phyloP scores from a whole-genome alignment of 2,113 vertebrate species.

The Apistogramma diplotaenia region DNA sequence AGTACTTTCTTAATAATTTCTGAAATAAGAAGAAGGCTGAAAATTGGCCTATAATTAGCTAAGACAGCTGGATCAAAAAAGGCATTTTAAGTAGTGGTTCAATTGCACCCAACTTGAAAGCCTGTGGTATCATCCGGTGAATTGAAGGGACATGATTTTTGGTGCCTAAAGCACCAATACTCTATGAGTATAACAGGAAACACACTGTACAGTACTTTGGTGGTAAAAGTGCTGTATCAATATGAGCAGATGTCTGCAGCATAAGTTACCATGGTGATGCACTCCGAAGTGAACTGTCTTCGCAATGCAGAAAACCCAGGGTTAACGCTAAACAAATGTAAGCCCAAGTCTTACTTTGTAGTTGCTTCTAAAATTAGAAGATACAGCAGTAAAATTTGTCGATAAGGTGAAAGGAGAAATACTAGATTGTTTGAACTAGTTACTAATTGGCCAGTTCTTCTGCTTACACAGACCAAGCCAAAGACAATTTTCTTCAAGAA shows the following conservation, averaged over 20 bases:
- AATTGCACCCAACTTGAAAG: background rate
- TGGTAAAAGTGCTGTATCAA: background rate
- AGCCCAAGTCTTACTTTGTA: background rate
- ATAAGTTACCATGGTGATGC: background rate
- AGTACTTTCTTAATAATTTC: background rate
- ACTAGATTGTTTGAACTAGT: background rate
- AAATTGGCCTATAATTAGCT: background rate
- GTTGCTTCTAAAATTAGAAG: background rate
- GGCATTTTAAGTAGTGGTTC: background rate
- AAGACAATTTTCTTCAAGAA: background rate
- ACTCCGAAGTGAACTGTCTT: background rate
- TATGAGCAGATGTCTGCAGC: background rate
- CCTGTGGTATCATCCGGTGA: background rate
- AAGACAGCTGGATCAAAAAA: too few relatives aligned
- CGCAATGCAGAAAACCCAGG: background rate
- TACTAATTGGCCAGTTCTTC: background rate
- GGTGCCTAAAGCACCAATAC: background rate
- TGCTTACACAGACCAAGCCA: background rate
- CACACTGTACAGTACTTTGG: too few relatives aligned
- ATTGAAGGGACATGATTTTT: background rate
- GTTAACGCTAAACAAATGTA: background rate
- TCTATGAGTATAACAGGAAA: too few relatives aligned
- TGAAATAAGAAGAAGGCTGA: background rate
- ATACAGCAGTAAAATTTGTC: background rate
- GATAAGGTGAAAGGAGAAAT: background rate